A percentile compares a stretch with the other conserved stretches of the same genome.
Evolutionary conservation across 2,113 vertebrate genomes (phyloP).

Genomic region (Pseudorhombus dupliciocellatus): DNA sequence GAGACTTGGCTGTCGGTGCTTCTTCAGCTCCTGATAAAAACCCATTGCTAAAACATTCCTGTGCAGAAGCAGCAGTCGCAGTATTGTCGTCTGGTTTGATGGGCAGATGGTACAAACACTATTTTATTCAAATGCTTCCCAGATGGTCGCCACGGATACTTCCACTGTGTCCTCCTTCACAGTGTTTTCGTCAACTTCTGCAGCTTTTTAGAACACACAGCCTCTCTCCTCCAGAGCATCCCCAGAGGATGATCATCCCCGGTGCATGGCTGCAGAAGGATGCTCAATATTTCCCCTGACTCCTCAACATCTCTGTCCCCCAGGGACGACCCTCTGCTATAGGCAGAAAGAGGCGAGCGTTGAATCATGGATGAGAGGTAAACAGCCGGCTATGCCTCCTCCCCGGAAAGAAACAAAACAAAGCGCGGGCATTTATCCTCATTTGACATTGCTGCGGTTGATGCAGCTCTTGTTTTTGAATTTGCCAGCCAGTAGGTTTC

Average conservation of each 20-base stretch:
- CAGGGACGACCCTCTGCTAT: slow-evolving; percentile 20
- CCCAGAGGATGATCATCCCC: slow-evolving; percentile 42
- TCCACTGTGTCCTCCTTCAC: slow-evolving; percentile 10
- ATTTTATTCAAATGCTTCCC: slow-evolving; percentile 45
- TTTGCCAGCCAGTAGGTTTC: slow-evolving; percentile 27
- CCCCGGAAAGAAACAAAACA: slow-evolving; percentile 17
- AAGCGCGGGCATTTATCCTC: slow-evolving; percentile 55
- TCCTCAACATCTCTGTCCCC: slow-evolving; percentile 38
- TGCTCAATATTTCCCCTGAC: slow-evolving; percentile 61
- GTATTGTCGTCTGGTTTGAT: slow-evolving; percentile 37
- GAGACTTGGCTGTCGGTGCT: background rate
- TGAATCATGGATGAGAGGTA: slow-evolving; percentile 65
- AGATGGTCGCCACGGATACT: slow-evolving; percentile 54
- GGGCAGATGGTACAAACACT: slow-evolving; percentile 44
- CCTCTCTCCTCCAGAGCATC: slow-evolving; percentile 12
- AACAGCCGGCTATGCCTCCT: slow-evolving; percentile 46
- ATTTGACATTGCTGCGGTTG: slow-evolving; percentile 58
- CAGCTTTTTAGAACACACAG: slow-evolving; percentile 29
- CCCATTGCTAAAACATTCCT: slow-evolving; percentile 1
- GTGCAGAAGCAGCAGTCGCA: slow-evolving; percentile 21
- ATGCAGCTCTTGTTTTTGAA: slow-evolving; percentile 42
- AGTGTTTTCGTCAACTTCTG: slow-evolving; percentile 32
- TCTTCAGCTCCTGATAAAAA: slow-evolving; percentile 6
- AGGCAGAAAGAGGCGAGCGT: slow-evolving; percentile 28
- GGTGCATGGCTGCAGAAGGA: slow-evolving; percentile 41